phyloP scores from a whole-genome alignment of 2,113 vertebrate species.

The Tetrax tetrax region DNA sequence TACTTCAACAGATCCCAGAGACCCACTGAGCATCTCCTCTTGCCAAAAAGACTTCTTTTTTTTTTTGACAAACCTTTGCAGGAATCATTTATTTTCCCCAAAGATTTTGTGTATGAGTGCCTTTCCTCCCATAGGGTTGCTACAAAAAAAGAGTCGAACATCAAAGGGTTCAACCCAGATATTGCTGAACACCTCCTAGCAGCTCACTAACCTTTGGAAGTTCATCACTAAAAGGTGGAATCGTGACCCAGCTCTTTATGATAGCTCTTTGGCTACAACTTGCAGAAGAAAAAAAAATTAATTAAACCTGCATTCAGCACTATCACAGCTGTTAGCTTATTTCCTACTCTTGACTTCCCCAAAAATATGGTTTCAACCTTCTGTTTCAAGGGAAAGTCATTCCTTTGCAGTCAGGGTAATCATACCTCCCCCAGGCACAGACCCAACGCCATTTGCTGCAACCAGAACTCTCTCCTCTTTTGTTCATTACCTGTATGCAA shows the following conservation, averaged over 20 bases:
- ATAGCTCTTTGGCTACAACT: constrained; percentile 33
- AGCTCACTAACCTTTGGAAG: constrained; percentile 24
- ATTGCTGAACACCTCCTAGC: not conserved
- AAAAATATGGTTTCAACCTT: constrained; percentile 50
- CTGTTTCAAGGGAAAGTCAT: constrained; percentile 51
- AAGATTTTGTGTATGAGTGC: not conserved
- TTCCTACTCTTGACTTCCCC: constrained; percentile 20
- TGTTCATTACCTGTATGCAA: constrained; percentile 62
- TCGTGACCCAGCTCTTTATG: not conserved
- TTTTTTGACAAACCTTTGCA: not conserved
- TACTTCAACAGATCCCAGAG: not conserved
- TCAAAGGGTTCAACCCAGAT: not conserved
- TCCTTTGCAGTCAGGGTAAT: constrained; percentile 34
- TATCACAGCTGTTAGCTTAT: constrained; percentile 49
- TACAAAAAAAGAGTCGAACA: not conserved
- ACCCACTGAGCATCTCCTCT: not conserved
- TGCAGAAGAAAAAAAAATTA: constrained; percentile 25
- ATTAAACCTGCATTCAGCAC: constrained; percentile 41
- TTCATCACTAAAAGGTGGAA: not conserved
- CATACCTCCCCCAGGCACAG: constrained; percentile 54
- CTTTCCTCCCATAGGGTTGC: not conserved
- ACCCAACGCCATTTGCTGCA: not conserved
- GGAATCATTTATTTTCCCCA: not conserved
- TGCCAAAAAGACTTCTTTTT: not conserved
- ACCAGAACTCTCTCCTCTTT: constrained; percentile 23